Evolutionary conservation across 2,888 invertebrate species (phyloP), one percentile per base, ranked within the genome.

Genomic region (Diachrysia chrysitis): DNA sequence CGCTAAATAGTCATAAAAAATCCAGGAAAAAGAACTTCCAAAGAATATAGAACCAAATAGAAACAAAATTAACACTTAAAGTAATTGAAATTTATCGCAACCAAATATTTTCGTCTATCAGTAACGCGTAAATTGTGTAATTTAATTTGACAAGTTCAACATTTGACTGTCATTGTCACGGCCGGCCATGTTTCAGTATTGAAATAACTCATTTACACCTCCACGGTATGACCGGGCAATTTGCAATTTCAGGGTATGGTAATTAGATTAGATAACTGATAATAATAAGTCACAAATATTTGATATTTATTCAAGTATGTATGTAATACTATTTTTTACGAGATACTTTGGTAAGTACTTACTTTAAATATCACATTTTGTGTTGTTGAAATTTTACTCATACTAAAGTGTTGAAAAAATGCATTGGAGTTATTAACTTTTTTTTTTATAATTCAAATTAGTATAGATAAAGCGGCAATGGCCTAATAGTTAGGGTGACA

Each of bases 141-240:
- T 67, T 69, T 77, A 78, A 85, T 85, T 85, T 86, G 76, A 73
- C 77, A 83, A 81, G 83, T 87, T 85, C n/a, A 82, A 83, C 86
- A 58, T 69, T 71, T 66, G 25, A 60, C 82, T 85, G 85, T 82
- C 90, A 89, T 87, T 91, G 92, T 90, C 93, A 92, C 71, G 90
- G 89, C 61, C 86, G 58, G 66, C 73, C 78, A 69, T 80, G 67
- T 76, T 82, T 71, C 74, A 66, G 58, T 75, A 69, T 83, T 79
- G 79, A 59, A 61, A 46, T 58, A 75, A 71, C 48, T 46, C 61
- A 62, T 82, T 79, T 78, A 12, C 55, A 67, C 37, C 63, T 35
- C 72, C 72, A 9, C 12, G 23, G 19, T 63, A 61, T 74, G 79
- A 73, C 68, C 2, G 42, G 37, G 46, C 21, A 64, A 66, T 83